Evolutionary conservation across 2,113 vertebrate genomes (phyloP), one percentile per base, ranked within the genome.

Genomic region (Salminus brasiliensis): DNA sequence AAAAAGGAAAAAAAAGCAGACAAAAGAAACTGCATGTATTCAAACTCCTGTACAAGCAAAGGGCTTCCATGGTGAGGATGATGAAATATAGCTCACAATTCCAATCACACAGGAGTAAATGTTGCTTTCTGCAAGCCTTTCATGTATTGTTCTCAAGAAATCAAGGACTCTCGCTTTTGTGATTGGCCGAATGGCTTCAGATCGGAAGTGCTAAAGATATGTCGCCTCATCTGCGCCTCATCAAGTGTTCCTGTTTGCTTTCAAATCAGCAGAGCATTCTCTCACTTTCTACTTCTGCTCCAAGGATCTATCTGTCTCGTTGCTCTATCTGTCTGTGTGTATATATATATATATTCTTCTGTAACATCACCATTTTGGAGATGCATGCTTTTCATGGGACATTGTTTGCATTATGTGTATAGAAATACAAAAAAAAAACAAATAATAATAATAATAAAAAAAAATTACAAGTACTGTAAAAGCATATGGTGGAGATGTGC

Each of bases 101-200:
- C 7, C 13, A 47, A 25, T 21, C 27, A 18, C 34, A 55, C 39
- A 79, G 75, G 85, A 89, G 88, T 88, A 78, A 87, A 87, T 85
- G 80, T 69, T 60, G 83, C 57, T 75, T 74, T 70, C 80, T 90
- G 53, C 84, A 87, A 84, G 81, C 80, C 81, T 67, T 43, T 65
- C n/a, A 23, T 68, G 43, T 52, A 85, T 90, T 92, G 82, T 88
- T 85, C 81, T 73, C 49, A 83, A n/a, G 73, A 89, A 88, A 90
- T 92, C 87, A 92, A 92, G 88, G 85, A 87, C 89, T 88, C 81
- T 84, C 77, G 68, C 76, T 59, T 72, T 86, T 86, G 84, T 83
- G 71, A 81, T 53, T 27, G 80, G 41, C 36, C 11, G 68, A 27
- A 36, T 11, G 67, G 47, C 32, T 71, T 18, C 81, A 84, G 88